Evolutionary conservation across 1,140 invertebrate genomes (phyloP), one percentile per base, ranked within the genome.

Genomic region (Parapsyche elsis): DNA sequence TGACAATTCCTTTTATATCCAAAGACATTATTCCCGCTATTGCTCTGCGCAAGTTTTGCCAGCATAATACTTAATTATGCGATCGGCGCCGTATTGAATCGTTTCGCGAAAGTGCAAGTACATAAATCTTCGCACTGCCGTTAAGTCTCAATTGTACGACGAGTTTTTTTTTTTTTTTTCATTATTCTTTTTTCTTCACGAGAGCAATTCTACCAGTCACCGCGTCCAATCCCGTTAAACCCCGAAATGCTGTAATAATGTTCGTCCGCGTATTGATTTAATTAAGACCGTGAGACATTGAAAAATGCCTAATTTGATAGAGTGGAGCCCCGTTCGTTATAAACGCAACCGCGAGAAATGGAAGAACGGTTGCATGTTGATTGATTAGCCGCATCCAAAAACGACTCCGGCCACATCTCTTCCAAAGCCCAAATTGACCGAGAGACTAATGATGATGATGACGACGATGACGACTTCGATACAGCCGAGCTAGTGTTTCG

Each of bases 251-350:
- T 30, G 64, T 67, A 67, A 67, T 67, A 67, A 38, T 7, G 30
- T 67, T 23, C 64, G 64, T 67, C 24, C 21, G 19, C 21, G 19
- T 67, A 67, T 67, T 67, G 64, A 67, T 67, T 67, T 67, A 67
- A 67, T 67, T 67, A 67, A 67, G 64, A 67, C 64, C 64, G 64
- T 67, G 64, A 67, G 64, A 67, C 64, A 67, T 67, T 67, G 64
- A 67, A 67, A 67, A 67, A 67, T 67, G 64, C 24, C 64, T 67
- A 67, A 67, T 67, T 67, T 67, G 64, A 67, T 67, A 67, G 23
- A 67, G 23, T 61, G 16, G 57, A 1, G 1, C 16, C 57, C 16
- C 16, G 57, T 19, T 16, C 57, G 21, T 61, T 14, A 61, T 9
- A 19, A 19, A 61, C 57, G 16, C 57, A 16, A 61, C 57, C 21